Base-by-base conservation (phyloP, 2,113 vertebrate species). In the Coptodon rendalli region DNA sequence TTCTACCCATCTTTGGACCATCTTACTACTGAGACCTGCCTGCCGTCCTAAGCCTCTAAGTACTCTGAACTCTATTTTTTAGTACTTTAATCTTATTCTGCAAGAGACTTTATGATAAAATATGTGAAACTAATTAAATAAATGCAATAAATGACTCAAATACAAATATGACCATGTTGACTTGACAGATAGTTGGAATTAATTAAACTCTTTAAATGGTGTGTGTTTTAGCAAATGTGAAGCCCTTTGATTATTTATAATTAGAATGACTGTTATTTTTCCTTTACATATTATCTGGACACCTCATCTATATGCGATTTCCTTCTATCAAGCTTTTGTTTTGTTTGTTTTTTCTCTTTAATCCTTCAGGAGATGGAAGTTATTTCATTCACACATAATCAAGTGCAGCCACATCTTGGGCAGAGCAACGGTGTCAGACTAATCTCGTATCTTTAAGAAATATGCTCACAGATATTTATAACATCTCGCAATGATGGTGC, bases 201-300 rank as follows among this genome's bases (percentile, higher is more conserved):
- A 97, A 97, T 97, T 97, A 95, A 96, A 90, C 97, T 97, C 97
- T 97, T 98, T 96, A 97, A 97, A 97, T 95, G 96, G 96, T 97
- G 97, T 96, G 24, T 13, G 38, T 79, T 40, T 97, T 97, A 97
- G 97, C 96, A 97, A 96, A 97, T 93, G 96, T 95, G 97, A 97
- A 97, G 97, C 96, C 96, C 97, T 97, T 97, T 97, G 97, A 17
- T 54, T 71, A 53, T 63, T 85, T 0, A 81, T 24, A 40, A 89
- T 61, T 50, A 52, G 36, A 27, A 73, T 78, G 24, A 81, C 22
- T 63, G 31, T 34, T 63, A 17, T 86, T 17, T 34, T 50, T 73
- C 19, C 24, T 68, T 54, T 31, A 45, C 71, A 9, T 38, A 61
- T 79, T 43, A 24, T 38, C 50, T 82, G 22, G 27, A 86, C 56